These are phyloP conservation scores for Achroia grisella DNA, from an alignment of 1,140 invertebrate species.

Conservation along the genomic window DNA sequence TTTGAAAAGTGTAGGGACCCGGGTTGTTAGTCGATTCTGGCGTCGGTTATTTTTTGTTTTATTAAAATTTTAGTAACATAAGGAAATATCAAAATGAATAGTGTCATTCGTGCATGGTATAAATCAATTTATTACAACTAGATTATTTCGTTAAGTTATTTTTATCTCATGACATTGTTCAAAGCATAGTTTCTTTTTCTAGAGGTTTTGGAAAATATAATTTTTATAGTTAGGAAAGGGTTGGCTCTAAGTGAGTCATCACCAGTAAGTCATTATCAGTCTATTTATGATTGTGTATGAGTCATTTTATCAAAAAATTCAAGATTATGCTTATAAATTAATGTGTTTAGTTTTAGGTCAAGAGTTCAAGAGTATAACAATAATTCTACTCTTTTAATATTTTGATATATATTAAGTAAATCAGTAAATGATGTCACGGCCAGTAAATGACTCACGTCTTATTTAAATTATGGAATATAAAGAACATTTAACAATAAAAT, in stretches of 20 bases:
- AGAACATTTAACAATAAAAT: slow-evolving; percentile 43
- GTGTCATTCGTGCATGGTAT: no score
- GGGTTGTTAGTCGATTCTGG: no score
- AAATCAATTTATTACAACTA: no score
- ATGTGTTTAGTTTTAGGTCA: slow-evolving; percentile 53
- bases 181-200: no score
- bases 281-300: slow-evolving; percentile 21
- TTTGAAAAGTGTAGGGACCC: no score
- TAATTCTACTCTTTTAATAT: slow-evolving; percentile 62
- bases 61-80: no score
- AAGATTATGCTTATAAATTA: neutral
- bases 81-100: no score
- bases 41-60: no score
- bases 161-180: no score
- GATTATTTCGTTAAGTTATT: no score
- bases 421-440: slow-evolving; percentile 65
- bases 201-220: no score
- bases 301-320: no score
- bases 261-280: slow-evolving; percentile 46
- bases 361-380: slow-evolving; percentile 58
- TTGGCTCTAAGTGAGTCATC: neutral
- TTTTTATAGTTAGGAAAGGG: slow-evolving; percentile 2
- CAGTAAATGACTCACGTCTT: slow-evolving; percentile 48
- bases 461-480: slow-evolving; percentile 49
- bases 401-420: slow-evolving; percentile 48